phyloP scores from a whole-genome alignment of 2,797 vertebrate species.

The Smutsia gigantea region DNA sequence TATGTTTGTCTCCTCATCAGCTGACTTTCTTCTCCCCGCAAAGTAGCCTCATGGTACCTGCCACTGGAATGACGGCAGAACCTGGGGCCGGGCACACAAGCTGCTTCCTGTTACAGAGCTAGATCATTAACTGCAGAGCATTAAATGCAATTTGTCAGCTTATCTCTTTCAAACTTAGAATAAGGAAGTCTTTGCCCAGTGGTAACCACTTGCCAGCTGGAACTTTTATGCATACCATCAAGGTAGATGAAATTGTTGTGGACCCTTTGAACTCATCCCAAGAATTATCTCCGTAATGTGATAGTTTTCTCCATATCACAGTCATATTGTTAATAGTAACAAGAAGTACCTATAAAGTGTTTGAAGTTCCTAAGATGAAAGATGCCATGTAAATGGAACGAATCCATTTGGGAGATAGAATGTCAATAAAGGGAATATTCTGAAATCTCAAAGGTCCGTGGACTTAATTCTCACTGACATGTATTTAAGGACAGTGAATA shows the following conservation, averaged over 20 bases:
- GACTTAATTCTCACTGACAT: background rate
- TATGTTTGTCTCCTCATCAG: background rate
- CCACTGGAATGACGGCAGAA: background rate
- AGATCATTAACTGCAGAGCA: slow-evolving; percentile 30
- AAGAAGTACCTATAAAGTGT: background rate
- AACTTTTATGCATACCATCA: background rate
- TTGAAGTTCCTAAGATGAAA: slow-evolving; percentile 23
- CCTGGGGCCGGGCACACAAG: background rate
- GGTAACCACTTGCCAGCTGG: background rate
- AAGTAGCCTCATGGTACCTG: background rate
- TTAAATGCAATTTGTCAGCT: background rate
- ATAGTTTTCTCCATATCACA: background rate
- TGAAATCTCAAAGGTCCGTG: background rate
- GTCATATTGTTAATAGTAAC: slow-evolving; percentile 9
- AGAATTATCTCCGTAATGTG: background rate
- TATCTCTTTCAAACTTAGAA: slow-evolving; percentile 30
- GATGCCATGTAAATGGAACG: background rate
- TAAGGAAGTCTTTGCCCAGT: slow-evolving; percentile 41
- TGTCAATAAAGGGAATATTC: background rate
- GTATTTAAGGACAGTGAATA: background rate
- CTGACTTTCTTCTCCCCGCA: background rate
- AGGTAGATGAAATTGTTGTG: background rate
- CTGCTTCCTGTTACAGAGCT: background rate
- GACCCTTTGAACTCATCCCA: slow-evolving; percentile 15
- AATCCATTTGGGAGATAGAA: background rate